Percentiles rank a stretch among this genome's conserved stretches.
Evolutionary conservation across 2,888 invertebrate species (phyloP).

Genomic region (Poecilus cupreus): DNA sequence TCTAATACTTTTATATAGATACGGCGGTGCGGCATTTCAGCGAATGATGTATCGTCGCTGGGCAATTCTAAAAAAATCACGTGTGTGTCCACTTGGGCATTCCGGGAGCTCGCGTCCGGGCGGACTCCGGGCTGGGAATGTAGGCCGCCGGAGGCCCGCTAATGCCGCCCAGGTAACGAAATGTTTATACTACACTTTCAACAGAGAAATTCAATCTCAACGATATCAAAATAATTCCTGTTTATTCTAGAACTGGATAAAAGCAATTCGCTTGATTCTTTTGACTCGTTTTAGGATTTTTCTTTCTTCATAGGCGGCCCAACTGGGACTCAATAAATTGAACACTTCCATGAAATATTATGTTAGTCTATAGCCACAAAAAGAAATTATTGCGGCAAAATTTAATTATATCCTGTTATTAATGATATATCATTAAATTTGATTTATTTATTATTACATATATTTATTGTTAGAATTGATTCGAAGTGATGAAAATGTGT

Average conservation of each 20-base stretch:
- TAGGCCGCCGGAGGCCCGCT: conserved; percentile 26
- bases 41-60: conserved; percentile 39
- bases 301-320: conserved; percentile 28
- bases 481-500: too few species aligned
- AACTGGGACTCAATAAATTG: neutral
- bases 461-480: too few species aligned
- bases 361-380: too few species aligned
- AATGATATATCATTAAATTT: too few species aligned
- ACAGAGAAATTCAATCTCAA: conserved; percentile 46
- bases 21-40: neutral
- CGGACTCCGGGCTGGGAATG: neutral
- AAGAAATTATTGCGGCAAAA: too few species aligned
- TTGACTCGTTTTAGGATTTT: neutral
- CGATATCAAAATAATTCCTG: conserved; percentile 55
- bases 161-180: conserved; percentile 46
- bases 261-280: conserved; percentile 42
- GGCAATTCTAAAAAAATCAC: conserved; percentile 46
- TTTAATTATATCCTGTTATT: too few species aligned
- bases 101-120: conserved; percentile 26
- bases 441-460: too few species aligned
- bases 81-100: conserved; percentile 47
- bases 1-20: conserved; percentile 18
- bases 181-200: conserved; percentile 54
- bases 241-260: conserved; percentile 47
- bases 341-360: too few species aligned